Evolutionary conservation across 2,888 invertebrate genomes (phyloP), one percentile per base, ranked within the genome.

Genomic region (Omphaloscelis lunosa): DNA sequence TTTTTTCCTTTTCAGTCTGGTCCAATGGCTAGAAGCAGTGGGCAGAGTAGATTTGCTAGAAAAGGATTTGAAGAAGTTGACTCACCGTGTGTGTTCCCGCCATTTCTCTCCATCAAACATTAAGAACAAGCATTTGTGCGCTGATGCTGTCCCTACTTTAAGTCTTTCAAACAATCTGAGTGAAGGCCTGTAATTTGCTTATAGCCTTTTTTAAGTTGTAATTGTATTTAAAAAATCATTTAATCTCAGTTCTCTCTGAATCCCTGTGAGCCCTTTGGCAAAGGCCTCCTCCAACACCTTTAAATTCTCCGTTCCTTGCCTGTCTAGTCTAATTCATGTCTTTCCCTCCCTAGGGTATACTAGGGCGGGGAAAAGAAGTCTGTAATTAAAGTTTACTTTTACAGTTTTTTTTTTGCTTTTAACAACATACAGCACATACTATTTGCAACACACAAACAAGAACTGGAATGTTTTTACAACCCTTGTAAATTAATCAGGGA

Each of bases 1-100:
- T 63, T 48, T 53, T n/a, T 2, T 17, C 51, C 15, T 23, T 67
- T 88, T 27, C 85, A 96, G 96, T 0, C 93, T 95, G 85, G 88
- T 92, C 53, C 87, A 91, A 87, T 96, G 96, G 96, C 86, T 96
- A 5, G 90, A 91, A 86, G 93, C 93, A 1, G 94, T 93, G 6
- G 91, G 93, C 8, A 90, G 95, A 76, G 90, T 91, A 27, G 96
- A 96, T 74, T 82, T 96, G 11, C 72, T 95, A 0, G 89, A 91
- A 29, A 93, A 90, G 23, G 86, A 87, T 27, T 89, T 91, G 3
- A 91, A 91, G 75, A 90, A 89, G 41, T 73, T 88, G 3, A 89
- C 92, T 0, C 89, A 93, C 58, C 92, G 96, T 29, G 91, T 96
- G 61, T 96, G 96, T 83, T 96, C 96, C 0, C 91, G 95, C 1